A percentile compares a stretch with the other conserved stretches of the same genome.
phyloP scores from a whole-genome alignment of 2,888 invertebrate genomes.

The Macropis europaea region DNA sequence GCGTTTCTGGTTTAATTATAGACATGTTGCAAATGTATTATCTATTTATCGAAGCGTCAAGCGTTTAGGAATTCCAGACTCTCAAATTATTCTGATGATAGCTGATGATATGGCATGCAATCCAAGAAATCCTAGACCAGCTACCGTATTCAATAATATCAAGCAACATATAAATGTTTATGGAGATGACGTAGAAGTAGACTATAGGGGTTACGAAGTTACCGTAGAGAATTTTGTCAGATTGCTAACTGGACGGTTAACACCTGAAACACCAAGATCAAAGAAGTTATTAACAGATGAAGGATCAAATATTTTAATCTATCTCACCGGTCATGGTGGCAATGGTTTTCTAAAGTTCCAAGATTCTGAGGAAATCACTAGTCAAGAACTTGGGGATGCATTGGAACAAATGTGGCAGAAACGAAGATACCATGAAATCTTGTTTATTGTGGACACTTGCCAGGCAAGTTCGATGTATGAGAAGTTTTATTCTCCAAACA shows the following conservation, averaged over 20 bases:
- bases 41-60: constrained; percentile 99
- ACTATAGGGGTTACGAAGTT: constrained; percentile 96
- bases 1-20: constrained; percentile 99
- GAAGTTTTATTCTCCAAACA: constrained; percentile 98
- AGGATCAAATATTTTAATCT: constrained; percentile 97
- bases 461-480: constrained; percentile 99
- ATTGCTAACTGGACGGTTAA: constrained; percentile 94
- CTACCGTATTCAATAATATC: constrained; percentile 98
- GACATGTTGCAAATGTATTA: constrained; percentile 99
- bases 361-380: constrained; percentile 99
- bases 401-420: constrained; percentile 99
- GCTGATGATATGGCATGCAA: constrained; percentile 99
- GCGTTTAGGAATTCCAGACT: constrained; percentile 98
- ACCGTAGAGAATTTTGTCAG: constrained; percentile 99
- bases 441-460: constrained; percentile 99
- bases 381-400: constrained; percentile 98
- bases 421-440: constrained; percentile 97
- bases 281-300: constrained; percentile 97
- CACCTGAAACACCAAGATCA: constrained; percentile 95
- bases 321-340: constrained; percentile 98
- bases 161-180: constrained; percentile 99
- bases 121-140: constrained; percentile 97
- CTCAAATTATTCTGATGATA: constrained; percentile 99
- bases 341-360: constrained; percentile 99
- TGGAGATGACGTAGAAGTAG: constrained; percentile 99